phyloP scores from a whole-genome alignment of 2,113 vertebrate species.

The Protobothrops flavoviridis region DNA sequence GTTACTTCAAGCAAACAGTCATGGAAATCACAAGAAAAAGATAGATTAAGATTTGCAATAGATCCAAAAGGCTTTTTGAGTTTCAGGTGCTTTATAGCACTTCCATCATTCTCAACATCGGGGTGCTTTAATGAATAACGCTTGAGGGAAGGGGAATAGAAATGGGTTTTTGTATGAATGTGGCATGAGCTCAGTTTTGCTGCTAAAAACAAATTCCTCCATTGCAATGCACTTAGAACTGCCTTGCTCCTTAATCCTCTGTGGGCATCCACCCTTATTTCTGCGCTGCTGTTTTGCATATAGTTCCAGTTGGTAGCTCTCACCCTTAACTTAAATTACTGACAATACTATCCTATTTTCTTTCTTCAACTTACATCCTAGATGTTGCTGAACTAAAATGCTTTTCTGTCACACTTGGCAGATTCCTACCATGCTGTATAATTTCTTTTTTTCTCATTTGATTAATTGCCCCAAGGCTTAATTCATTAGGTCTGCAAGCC shows the following conservation, averaged over 20 bases:
- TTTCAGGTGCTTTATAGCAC: not conserved
- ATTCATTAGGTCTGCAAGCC: constrained; percentile 6
- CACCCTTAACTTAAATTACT: not conserved
- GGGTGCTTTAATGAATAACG: not conserved
- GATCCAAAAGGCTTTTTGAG: not conserved
- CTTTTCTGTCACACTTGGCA: constrained; percentile 24
- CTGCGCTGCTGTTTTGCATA: not conserved
- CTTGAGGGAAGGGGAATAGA: not conserved
- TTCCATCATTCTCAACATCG: not conserved
- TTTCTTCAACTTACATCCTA: not conserved
- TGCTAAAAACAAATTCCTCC: not conserved
- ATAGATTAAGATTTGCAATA: not conserved
- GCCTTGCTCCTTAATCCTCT: not conserved
- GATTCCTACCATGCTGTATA: not conserved
- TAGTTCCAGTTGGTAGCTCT: not conserved
- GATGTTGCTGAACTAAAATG: constrained; percentile 14
- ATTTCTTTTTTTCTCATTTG: constrained; percentile 17
- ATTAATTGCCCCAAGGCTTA: constrained; percentile 28
- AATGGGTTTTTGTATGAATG: not conserved
- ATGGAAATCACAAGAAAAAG: not conserved
- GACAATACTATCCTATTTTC: not conserved
- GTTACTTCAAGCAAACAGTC: not conserved
- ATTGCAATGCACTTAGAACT: not conserved
- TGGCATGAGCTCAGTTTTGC: not conserved
- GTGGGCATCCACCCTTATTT: not conserved